Evolutionary conservation across 2,888 invertebrate species (phyloP), one percentile per base, ranked within the genome.

Genomic region (Drosophila monieri): DNA sequence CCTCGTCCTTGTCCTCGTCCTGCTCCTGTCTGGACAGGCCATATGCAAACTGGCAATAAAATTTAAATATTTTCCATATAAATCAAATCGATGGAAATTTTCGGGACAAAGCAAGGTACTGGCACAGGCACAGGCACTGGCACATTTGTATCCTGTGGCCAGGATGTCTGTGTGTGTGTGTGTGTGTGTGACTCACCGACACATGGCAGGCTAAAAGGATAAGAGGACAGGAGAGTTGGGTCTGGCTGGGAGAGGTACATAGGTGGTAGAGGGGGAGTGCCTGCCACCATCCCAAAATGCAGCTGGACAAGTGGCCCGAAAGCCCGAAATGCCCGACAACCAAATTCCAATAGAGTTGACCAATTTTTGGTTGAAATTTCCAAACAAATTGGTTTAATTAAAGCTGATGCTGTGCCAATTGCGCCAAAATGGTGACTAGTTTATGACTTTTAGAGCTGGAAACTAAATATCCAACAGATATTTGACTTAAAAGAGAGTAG

Each of bases 31-130:
- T 37, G 41, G 14, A 30, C n/a, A 18, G 58, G 66, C 84, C 81
- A 81, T 81, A 81, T 81, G 83, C 72, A 85, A 79, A 74, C 77
- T 66, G 83, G 81, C 85, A 81, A 85, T 81, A 81, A 81, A 85
- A 81, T 81, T 85, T 81, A 85, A 81, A 81, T 81, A 85, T 81
- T 85, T 81, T 79, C 65, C 85, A 77, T 81, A 85, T 81, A 81
- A 81, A 81, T 81, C 81, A 81, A 85, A 81, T 81, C 81, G 81
- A 81, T 85, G 77, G 67, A 81, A 79, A 72, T 85, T 79, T 77
- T 77, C 68, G 78, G 75, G 65, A 67, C 74, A 77, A 73, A 73
- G 75, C 68, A 64, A 72, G 75, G 21, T 52, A 39, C 30, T 37
- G 35, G 15, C n/a, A 47, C 51, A 49, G 6, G 5, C 48, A 54